Base-by-base conservation (phyloP, 2,888 invertebrate species). In the Galerucella pusilla region DNA sequence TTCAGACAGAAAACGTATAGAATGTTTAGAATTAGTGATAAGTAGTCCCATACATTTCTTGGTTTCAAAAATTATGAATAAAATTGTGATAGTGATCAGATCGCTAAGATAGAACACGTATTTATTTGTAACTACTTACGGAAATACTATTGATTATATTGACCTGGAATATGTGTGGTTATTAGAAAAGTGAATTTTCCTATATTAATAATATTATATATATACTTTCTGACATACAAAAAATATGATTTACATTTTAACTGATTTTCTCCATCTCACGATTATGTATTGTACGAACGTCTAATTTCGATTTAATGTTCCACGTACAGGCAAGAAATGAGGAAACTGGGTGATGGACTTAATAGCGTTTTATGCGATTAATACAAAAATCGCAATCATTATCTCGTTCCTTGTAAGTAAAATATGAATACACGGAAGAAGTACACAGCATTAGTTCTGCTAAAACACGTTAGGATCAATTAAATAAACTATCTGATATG, bases 271-370 rank as follows among this genome's bases (percentile, higher is more conserved):
- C 10, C 25, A 7, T 59, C 59, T 59, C 59, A 59, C 59, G 59
- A 20, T 25, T 25, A 25, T 25, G 20, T 16, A 20, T 11, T 59
- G 25, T 25, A 59, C 10, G 11, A 49, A 49, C 14, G 20, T 59
- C 25, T 25, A 59, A 59, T 59, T 20, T 59, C 11, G 59, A 25
- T 59, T 25, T 20, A 59, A 59, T 59, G 59, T 25, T 11, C 7
- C 59, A 25, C 59, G 25, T 25, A 59, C 16, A 59, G n/a, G 25
- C 25, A 25, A 59, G 59, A 59, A 59, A 59, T n/a, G 20, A 59
- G 59, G 12, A 59, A 59, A 59, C 59, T 59, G 59, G 59, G 59
- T 59, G 59, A 59, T 59, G 59, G 59, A 59, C 59, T 59, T 25
- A 11, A 59, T 59, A 20, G 59, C 25, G 20, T 59, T 25, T 59